phyloP scores from a whole-genome alignment of 1,140 invertebrate species.

The Chionoecetes opilio region DNA sequence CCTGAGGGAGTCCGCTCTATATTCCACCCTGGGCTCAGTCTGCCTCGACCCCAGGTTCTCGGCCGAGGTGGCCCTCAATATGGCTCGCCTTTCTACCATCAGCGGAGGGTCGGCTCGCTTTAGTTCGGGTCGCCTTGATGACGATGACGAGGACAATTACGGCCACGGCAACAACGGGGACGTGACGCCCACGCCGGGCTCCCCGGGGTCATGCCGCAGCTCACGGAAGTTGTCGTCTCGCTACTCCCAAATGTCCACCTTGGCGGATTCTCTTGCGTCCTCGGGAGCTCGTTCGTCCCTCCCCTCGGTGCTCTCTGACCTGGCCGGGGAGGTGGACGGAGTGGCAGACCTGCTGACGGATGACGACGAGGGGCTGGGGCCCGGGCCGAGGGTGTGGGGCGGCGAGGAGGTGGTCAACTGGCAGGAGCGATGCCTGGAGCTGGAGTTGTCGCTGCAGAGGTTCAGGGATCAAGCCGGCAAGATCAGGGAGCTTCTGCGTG shows the following conservation, averaged over 20 bases:
- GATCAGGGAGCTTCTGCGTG: slow-evolving; percentile 92
- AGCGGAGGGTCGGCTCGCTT: slow-evolving; percentile 75
- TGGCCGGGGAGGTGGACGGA: slow-evolving; percentile 84
- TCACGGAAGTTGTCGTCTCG: slow-evolving; percentile 81
- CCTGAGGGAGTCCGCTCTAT: slow-evolving; percentile 54
- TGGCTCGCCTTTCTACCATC: slow-evolving; percentile 79
- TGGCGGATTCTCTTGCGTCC: slow-evolving; percentile 83
- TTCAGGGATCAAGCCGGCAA: slow-evolving; percentile 92
- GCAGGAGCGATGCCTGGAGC: slow-evolving; percentile 92
- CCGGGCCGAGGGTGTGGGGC: slow-evolving; percentile 70
- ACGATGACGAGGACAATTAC: slow-evolving; percentile 69
- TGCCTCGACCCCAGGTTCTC: slow-evolving; percentile 76
- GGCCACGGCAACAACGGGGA: slow-evolving; percentile 70
- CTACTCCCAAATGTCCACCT: slow-evolving; percentile 77
- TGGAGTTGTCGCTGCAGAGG: slow-evolving; percentile 92
- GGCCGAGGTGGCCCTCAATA: slow-evolving; percentile 75
- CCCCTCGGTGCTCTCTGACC: slow-evolving; percentile 83
- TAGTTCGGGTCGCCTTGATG: slow-evolving; percentile 65
- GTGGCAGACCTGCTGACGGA: slow-evolving; percentile 73
- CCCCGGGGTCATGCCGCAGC: slow-evolving; percentile 88
- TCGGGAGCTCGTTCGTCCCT: slow-evolving; percentile 82
- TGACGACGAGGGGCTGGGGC: slow-evolving; percentile 62
- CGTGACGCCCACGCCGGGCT: slow-evolving; percentile 70
- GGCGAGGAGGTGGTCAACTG: slow-evolving; percentile 85
- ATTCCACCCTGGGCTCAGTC: slow-evolving; percentile 72